These are phyloP conservation scores for Petrophora chlorosata DNA, from an alignment of 2,888 invertebrate genomes.

Conservation along the genomic window DNA sequence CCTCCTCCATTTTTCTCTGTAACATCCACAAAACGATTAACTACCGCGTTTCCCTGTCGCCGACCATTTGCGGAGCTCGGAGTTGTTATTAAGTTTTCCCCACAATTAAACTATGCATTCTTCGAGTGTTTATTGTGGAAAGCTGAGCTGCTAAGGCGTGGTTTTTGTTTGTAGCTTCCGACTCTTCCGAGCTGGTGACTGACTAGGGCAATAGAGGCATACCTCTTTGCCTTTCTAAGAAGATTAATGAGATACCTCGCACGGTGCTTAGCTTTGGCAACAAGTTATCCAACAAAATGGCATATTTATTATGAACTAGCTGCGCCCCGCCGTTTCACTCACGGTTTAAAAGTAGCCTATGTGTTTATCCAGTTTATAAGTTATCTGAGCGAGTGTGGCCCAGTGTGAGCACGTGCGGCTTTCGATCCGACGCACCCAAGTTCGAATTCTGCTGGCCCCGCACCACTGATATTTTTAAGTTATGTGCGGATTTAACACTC, in stretches of 20 bases:
- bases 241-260: background rate
- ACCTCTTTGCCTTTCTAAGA: background rate
- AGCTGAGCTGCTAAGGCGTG: constrained; percentile 29
- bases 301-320: too few relatives aligned
- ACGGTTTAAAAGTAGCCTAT: too few relatives aligned
- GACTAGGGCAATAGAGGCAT: constrained; percentile 4
- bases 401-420: too few relatives aligned
- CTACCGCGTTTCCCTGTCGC: constrained; percentile 41
- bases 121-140: constrained; percentile 48
- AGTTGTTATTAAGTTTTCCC: constrained; percentile 68
- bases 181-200: constrained; percentile 7
- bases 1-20: constrained; percentile 34
- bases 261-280: too few relatives aligned
- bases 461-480: too few relatives aligned
- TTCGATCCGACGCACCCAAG: too few relatives aligned
- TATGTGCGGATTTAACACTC: too few relatives aligned
- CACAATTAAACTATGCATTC: constrained; percentile 63
- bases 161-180: constrained; percentile 1
- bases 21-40: constrained; percentile 23
- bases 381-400: too few relatives aligned
- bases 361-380: too few relatives aligned
- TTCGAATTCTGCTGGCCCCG: too few relatives aligned
- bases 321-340: too few relatives aligned
- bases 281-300: too few relatives aligned
- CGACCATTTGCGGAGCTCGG: constrained; percentile 51